A percentile compares a stretch with the other conserved stretches of the same genome.
Evolutionary conservation across 2,888 invertebrate species (phyloP).

Genomic region (Schizaphis graminum): DNA sequence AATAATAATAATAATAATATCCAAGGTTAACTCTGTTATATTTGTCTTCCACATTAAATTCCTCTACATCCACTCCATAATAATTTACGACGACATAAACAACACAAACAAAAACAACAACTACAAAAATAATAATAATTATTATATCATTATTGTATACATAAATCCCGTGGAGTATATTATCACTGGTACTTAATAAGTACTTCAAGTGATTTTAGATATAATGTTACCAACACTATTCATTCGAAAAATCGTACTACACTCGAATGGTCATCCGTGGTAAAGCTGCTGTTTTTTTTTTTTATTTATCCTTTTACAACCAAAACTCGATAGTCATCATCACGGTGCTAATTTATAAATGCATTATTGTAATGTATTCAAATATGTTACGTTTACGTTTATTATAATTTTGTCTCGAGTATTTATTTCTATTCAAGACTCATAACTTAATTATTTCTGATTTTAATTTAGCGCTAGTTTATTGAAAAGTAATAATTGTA

Average conservation of each 20-base stretch:
- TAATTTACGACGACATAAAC: neutral
- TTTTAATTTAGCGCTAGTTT: neutral
- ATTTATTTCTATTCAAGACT: neutral
- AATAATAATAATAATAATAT: neutral
- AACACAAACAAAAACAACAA: neutral
- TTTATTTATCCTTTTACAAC: neutral
- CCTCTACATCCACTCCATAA: neutral
- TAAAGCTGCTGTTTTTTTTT: neutral
- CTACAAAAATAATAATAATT: neutral
- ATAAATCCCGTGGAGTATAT: neutral
- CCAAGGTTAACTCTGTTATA: slow-evolving; percentile 1
- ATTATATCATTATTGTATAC: neutral
- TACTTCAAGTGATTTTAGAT: neutral
- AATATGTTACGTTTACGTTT: too few relatives aligned
- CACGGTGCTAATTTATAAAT: neutral
- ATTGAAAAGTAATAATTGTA: neutral
- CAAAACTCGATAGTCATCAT: neutral
- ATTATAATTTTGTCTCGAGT: too few relatives aligned
- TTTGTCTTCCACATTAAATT: slow-evolving; percentile 20
- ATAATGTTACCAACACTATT: neutral
- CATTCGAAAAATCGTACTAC: neutral
- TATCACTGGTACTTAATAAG: neutral
- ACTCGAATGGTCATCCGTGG: neutral
- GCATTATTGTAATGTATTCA: too few relatives aligned
- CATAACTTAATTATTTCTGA: neutral